A percentile compares a stretch with the other conserved stretches of the same genome.
These are phyloP conservation scores for Alfaro cultratus DNA, from an alignment of 2,797 vertebrate species.

Conservation along the genomic window DNA sequence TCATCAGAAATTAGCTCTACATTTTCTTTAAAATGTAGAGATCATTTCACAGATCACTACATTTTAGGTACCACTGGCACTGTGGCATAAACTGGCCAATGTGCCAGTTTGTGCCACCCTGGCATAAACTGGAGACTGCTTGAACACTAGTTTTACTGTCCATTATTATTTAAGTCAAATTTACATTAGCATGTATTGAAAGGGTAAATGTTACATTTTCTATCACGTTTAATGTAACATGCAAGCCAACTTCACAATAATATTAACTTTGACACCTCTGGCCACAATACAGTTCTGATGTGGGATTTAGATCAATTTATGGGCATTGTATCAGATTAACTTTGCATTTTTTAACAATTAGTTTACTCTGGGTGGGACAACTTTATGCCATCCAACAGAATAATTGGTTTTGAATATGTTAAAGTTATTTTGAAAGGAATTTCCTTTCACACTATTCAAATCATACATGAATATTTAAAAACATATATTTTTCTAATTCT, in stretches of 20 bases:
- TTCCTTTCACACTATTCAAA: background rate
- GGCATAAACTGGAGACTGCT: background rate
- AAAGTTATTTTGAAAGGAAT: background rate
- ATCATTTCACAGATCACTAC: too few species aligned
- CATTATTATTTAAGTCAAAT: background rate
- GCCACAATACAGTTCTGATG: background rate
- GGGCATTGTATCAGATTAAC: background rate
- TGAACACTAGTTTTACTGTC: background rate
- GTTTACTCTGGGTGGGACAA: background rate
- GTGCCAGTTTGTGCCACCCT: background rate
- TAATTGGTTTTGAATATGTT: background rate
- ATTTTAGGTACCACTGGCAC: too few species aligned
- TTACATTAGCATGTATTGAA: background rate
- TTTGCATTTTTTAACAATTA: background rate
- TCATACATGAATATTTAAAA: background rate
- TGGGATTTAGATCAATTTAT: background rate
- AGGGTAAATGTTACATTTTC: background rate
- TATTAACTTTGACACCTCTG: conserved; percentile 2
- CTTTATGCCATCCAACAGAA: background rate
- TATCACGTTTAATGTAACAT: background rate
- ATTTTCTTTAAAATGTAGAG: background rate
- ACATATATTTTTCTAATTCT: background rate
- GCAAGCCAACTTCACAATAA: background rate
- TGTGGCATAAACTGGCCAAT: too few species aligned
- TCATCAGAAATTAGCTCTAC: conserved; percentile 15